Percentiles rank a stretch among this genome's conserved stretches.
Evolutionary conservation across 2,888 invertebrate species (phyloP).

Genomic region (Stratiomys singularior): DNA sequence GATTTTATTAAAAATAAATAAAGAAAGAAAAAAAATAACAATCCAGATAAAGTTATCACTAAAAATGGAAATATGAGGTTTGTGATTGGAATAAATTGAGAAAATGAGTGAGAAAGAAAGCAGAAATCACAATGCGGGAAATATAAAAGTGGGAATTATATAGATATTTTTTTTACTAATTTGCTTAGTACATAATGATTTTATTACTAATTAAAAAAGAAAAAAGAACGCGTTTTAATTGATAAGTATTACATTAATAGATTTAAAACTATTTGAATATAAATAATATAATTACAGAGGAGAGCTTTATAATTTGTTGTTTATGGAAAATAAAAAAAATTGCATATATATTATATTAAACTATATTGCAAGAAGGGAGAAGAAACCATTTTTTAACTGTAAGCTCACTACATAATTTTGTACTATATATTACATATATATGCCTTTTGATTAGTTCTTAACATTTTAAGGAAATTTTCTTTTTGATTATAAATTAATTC

Average conservation of each 20-base stretch:
- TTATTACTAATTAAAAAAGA: conserved; percentile 17
- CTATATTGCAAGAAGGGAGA: not conserved
- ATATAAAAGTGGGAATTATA: conserved; percentile 9
- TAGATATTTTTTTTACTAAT: conserved; percentile 42
- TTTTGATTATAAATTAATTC: not conserved
- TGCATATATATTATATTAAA: conserved; percentile 13
- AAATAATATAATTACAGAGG: conserved; percentile 33
- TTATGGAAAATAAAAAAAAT: conserved; percentile 29
- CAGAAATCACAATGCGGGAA: not conserved
- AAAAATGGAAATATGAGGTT: not conserved
- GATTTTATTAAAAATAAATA: not conserved
- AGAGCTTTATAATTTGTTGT: conserved; percentile 46
- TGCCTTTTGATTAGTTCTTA: not conserved
- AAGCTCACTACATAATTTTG: not conserved
- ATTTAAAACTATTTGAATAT: conserved; percentile 22
- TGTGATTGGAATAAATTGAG: not conserved
- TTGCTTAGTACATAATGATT: conserved; percentile 31
- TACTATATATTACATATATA: not conserved
- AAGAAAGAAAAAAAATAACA: not conserved
- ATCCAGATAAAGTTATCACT: not conserved
- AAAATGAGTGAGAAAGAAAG: no score
- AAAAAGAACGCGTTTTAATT: not conserved
- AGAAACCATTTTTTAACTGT: not conserved
- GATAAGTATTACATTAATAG: conserved; percentile 39
- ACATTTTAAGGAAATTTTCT: no score